A percentile compares a stretch with the other conserved stretches of the same genome.
phyloP scores from a whole-genome alignment of 2,113 vertebrate species.

The Chinchilla lanigera region DNA sequence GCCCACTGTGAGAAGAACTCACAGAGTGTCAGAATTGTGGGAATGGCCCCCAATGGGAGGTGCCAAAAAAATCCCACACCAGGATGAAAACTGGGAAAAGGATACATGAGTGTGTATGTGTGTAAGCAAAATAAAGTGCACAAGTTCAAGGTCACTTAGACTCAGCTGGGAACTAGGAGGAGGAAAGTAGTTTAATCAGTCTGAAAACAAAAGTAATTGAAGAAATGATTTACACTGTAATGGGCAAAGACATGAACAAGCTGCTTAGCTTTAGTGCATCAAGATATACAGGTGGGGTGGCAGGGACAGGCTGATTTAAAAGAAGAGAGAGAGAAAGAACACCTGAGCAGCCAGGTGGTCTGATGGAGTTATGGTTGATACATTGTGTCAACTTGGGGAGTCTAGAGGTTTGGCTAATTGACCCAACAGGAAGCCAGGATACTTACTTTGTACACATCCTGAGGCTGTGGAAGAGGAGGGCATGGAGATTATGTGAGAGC shows the following conservation, averaged over 20 bases:
- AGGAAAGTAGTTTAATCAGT: not conserved
- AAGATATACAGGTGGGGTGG: not conserved
- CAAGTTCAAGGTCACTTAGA: not conserved
- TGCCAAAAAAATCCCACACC: not conserved
- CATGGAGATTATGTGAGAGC: no score
- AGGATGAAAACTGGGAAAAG: not conserved
- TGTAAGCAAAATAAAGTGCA: not conserved
- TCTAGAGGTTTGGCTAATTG: no score
- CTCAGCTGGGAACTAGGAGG: not conserved
- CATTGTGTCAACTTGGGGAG: no score
- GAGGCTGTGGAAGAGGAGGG: no score
- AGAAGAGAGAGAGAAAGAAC: not conserved
- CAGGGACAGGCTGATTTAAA: not conserved
- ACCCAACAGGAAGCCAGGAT: no score
- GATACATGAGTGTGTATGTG: not conserved
- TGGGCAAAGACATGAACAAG: not conserved
- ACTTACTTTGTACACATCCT: no score
- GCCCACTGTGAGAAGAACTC: not conserved
- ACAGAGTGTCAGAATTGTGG: not conserved
- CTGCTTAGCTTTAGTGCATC: not conserved
- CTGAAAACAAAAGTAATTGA: not conserved
- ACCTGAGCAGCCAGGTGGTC: not conserved
- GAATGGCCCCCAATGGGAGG: not conserved
- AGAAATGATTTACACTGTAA: not conserved
- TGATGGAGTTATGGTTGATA: no score